Percentiles rank a stretch among this genome's conserved stretches.
phyloP scores from a whole-genome alignment of 2,113 vertebrate species.

The Ceratotherium simum region DNA sequence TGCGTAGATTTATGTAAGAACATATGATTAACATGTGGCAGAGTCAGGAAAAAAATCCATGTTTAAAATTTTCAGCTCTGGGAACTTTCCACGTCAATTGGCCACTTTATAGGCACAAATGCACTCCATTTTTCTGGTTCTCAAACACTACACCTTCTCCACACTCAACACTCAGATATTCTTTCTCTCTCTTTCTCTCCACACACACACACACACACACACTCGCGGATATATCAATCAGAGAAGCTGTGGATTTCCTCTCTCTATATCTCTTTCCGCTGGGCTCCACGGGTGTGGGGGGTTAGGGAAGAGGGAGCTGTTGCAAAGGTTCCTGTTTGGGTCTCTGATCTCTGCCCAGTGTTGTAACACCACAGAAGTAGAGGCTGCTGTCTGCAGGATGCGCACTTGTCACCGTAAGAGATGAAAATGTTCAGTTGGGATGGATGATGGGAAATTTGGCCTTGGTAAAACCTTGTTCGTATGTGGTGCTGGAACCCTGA shows the following conservation, averaged over 20 bases:
- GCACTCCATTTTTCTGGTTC: not conserved
- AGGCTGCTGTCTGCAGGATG: not conserved
- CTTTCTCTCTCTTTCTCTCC: no score
- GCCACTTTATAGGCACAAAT: not conserved
- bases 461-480: not conserved
- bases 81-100: no score
- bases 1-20: not conserved
- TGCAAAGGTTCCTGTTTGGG: slow-evolving; percentile 36
- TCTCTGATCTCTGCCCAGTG: not conserved
- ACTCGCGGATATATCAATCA: not conserved
- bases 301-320: not conserved
- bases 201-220: no score
- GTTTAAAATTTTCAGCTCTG: not conserved
- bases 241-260: slow-evolving; percentile 37
- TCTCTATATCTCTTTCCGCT: no score
- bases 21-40: not conserved
- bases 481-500: fast-evolving
- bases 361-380: slow-evolving; percentile 68
- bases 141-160: not conserved
- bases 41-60: not conserved
- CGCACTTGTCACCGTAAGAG: not conserved
- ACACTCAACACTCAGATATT: not conserved
- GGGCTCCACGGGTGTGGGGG: fast-evolving
- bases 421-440: fast-evolving
- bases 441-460: slow-evolving; percentile 17